phyloP scores from a whole-genome alignment of 2,888 invertebrate species.

The Pandemis heparana region DNA sequence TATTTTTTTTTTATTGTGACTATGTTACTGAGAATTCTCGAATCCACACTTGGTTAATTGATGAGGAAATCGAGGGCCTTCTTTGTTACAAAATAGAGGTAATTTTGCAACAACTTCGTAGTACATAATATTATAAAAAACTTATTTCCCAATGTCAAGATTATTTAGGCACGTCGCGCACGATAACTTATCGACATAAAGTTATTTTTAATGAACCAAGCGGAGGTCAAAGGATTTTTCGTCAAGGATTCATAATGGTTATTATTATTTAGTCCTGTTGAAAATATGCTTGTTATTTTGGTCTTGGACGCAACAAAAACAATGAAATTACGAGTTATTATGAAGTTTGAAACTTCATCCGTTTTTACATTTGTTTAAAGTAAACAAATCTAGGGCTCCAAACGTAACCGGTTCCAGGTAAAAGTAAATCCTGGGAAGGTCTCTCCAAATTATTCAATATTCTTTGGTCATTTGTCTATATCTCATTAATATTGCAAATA shows the following conservation, averaged over 20 bases:
- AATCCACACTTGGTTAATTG: no score
- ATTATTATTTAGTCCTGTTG: no score
- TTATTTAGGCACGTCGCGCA: background rate
- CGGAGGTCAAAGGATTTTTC: background rate
- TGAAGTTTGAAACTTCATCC: background rate
- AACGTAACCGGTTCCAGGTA: slow-evolving; percentile 17
- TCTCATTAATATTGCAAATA: background rate
- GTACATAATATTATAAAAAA: background rate
- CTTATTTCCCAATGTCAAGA: background rate
- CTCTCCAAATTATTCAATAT: slow-evolving; percentile 1
- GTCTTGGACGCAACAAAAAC: background rate
- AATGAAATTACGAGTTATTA: background rate
- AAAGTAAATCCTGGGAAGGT: slow-evolving; percentile 6
- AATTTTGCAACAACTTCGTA: background rate
- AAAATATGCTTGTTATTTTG: background rate
- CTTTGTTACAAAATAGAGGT: background rate
- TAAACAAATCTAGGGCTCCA: slow-evolving; percentile 22
- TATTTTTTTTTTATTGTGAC: no score
- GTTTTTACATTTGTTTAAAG: slow-evolving; percentile 16
- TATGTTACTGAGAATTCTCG: no score
- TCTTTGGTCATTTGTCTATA: background rate
- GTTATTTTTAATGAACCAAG: background rate
- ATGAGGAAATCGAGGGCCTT: no score
- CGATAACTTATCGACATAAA: background rate
- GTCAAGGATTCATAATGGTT: no score